These are phyloP conservation scores for Macaria liturata DNA, from an alignment of 2,888 invertebrate genomes.

Conservation along the genomic window DNA sequence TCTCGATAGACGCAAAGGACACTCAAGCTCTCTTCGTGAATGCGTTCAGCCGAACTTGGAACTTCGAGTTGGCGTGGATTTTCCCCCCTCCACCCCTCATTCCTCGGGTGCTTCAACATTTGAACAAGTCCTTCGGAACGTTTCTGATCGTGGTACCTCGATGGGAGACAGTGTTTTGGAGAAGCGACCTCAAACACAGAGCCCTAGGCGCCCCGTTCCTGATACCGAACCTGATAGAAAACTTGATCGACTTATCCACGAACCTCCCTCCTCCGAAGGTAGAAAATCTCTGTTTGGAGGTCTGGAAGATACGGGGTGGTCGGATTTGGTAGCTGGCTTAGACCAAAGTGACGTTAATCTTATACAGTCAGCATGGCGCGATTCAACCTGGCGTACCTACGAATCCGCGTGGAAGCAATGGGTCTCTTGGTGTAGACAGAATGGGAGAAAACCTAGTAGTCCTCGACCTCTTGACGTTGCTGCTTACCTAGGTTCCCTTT, in stretches of 20 bases:
- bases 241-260: conserved; percentile 31
- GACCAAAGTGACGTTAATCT: conserved; percentile 5
- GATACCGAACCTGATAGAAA: conserved; percentile 15
- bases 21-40: conserved; percentile 6
- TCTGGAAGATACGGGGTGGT: conserved; percentile 40
- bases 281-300: conserved; percentile 28
- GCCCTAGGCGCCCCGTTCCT: conserved; percentile 22
- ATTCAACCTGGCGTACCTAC: conserved; percentile 29
- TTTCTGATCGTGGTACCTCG: conserved; percentile 30
- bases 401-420: conserved; percentile 29
- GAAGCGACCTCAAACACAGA: conserved; percentile 26
- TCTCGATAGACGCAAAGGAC: conserved; percentile 12
- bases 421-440: conserved; percentile 29
- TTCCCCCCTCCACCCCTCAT: conserved; percentile 37
- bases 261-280: conserved; percentile 18
- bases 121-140: conserved; percentile 26
- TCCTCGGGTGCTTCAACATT: conserved; percentile 31
- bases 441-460: conserved; percentile 16
- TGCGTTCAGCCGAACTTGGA: conserved; percentile 13
- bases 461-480: conserved; percentile 27
- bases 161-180: conserved; percentile 33
- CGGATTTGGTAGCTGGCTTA: conserved; percentile 4
- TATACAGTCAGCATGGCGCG: conserved; percentile 25
- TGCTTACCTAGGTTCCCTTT: conserved; percentile 18
- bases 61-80: conserved; percentile 29